phyloP scores from a whole-genome alignment of 2,797 vertebrate species.

The Loris lydekkerianus region DNA sequence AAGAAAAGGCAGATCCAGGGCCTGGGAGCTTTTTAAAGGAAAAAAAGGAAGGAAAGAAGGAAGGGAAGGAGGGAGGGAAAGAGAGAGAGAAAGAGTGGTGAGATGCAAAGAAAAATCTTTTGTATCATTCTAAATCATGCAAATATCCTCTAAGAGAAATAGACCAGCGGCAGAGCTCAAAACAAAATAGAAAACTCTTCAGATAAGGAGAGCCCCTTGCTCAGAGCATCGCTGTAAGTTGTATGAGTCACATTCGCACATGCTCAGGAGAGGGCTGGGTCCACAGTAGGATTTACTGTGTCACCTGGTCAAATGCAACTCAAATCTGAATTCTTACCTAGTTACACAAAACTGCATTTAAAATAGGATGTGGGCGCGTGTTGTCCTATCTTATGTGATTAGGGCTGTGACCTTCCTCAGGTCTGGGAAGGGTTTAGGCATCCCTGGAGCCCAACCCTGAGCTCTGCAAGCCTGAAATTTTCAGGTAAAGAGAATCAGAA shows the following conservation, averaged over 20 bases:
- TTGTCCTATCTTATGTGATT: background rate
- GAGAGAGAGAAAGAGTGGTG: background rate
- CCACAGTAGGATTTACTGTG: too few relatives aligned
- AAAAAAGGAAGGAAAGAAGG: background rate
- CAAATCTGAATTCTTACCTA: background rate
- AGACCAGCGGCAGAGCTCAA: background rate
- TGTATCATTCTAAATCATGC: background rate
- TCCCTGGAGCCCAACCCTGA: background rate
- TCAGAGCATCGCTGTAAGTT: background rate
- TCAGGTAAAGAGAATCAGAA: background rate
- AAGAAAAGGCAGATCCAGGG: background rate
- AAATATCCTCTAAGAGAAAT: background rate
- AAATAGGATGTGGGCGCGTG: rapidly evolving
- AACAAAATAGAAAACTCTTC: background rate
- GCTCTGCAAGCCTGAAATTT: background rate
- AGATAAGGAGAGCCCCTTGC: background rate
- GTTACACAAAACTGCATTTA: background rate
- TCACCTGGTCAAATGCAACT: background rate
- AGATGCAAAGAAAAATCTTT: background rate
- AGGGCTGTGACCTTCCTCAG: background rate
- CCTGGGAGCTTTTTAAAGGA: background rate
- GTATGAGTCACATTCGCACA: rapidly evolving
- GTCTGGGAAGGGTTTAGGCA: background rate
- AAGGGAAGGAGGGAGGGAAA: too few relatives aligned
- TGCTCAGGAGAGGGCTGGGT: background rate